Conservation (phyloP, 2,888 invertebrate species). For the Dinocampus coccinellae region DNA sequence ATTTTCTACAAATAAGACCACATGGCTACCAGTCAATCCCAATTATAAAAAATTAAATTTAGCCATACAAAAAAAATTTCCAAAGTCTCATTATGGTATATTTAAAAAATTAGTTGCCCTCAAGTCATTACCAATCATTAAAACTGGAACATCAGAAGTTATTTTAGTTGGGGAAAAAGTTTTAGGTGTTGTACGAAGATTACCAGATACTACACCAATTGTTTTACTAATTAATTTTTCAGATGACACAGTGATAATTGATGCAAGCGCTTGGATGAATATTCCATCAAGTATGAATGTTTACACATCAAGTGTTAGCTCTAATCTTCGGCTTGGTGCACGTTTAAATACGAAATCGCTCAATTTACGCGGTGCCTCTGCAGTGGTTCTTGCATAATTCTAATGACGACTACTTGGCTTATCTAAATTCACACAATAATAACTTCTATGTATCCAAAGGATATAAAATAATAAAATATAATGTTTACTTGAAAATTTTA, state of each 20-base stretch:
- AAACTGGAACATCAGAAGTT: slow-evolving; percentile 67
- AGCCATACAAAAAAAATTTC: slow-evolving; percentile 70
- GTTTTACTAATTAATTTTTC: slow-evolving; percentile 48
- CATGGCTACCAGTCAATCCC: slow-evolving; percentile 79
- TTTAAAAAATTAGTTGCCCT: slow-evolving; percentile 69
- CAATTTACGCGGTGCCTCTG: slow-evolving; percentile 44
- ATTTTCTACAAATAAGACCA: slow-evolving; percentile 72
- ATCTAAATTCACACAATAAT: too few relatives aligned
- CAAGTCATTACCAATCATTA: slow-evolving; percentile 69
- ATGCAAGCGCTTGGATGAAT: slow-evolving; percentile 47
- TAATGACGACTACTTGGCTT: not conserved
- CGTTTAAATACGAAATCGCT: slow-evolving; percentile 40
- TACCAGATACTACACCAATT: slow-evolving; percentile 33
- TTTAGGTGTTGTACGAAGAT: slow-evolving; percentile 46
- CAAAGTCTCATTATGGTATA: slow-evolving; percentile 69
- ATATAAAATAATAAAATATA: too few relatives aligned
- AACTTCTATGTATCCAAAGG: too few relatives aligned
- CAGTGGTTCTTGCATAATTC: slow-evolving; percentile 50
- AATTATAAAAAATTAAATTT: slow-evolving; percentile 75
- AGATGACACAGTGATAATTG: slow-evolving; percentile 35
- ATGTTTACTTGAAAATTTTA: too few relatives aligned
- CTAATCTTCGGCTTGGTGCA: slow-evolving; percentile 38
- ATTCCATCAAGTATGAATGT: slow-evolving; percentile 47
- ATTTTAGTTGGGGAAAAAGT: slow-evolving; percentile 43
- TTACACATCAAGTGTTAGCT: slow-evolving; percentile 47